Percentiles rank a stretch among this genome's conserved stretches.
phyloP scores from a whole-genome alignment of 2,797 vertebrate genomes.

The Anguilla megastoma region DNA sequence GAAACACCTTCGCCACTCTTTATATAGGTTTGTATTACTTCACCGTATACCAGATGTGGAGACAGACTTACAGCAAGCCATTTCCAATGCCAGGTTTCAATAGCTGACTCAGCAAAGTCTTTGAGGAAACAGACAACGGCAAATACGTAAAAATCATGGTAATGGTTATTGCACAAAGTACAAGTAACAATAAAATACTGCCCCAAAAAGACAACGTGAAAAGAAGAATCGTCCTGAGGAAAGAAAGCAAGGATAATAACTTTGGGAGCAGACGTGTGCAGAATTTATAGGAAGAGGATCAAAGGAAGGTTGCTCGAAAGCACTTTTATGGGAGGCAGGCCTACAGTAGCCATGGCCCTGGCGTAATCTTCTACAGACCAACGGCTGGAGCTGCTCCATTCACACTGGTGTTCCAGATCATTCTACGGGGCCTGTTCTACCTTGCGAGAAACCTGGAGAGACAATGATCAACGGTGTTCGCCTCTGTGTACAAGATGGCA shows the following conservation, averaged over 20 bases:
- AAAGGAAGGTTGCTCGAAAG: not conserved
- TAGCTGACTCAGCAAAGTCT: not conserved
- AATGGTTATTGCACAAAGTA: not conserved
- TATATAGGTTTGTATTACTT: not conserved
- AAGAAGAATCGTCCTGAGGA: not conserved
- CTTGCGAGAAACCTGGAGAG: not conserved
- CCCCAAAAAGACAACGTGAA: not conserved
- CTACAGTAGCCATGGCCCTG: conserved; percentile 1
- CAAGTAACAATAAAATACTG: not conserved
- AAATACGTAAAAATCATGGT: not conserved
- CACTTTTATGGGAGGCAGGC: conserved; percentile 10
- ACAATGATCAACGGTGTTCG: not conserved
- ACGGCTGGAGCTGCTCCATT: not conserved
- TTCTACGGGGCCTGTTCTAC: not conserved
- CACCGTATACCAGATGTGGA: not conserved
- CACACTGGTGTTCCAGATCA: not conserved
- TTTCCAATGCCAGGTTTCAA: not conserved
- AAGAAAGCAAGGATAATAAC: conserved; percentile 12
- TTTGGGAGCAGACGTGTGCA: not conserved
- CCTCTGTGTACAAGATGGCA: not conserved
- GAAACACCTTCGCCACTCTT: not conserved
- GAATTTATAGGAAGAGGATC: conserved; percentile 1
- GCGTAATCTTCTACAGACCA: not conserved
- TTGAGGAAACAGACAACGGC: not conserved
- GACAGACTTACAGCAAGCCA: not conserved